Percentiles rank a stretch among this genome's conserved stretches.
These are phyloP conservation scores for Planococcus citri DNA, from an alignment of 1,140 invertebrate species.

Conservation along the genomic window DNA sequence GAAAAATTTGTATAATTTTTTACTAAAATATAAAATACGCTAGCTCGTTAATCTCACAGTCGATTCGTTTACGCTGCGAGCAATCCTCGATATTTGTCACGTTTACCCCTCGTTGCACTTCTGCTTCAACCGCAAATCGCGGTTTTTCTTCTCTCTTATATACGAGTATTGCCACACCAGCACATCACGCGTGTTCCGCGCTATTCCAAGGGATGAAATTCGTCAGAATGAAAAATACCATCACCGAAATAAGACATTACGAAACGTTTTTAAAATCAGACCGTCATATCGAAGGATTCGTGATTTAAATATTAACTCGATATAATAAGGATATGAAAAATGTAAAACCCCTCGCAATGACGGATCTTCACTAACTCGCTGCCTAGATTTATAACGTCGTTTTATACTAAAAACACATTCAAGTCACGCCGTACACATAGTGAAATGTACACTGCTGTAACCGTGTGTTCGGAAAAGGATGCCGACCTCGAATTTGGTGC, in stretches of 20 bases:
- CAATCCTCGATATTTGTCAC: background rate
- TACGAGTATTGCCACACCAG: too few species aligned
- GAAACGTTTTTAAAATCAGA: background rate
- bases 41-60: background rate
- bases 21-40: too few species aligned
- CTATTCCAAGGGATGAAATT: background rate
- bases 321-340: constrained; percentile 20
- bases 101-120: background rate
- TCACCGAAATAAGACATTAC: constrained; percentile 6
- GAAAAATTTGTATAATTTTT: background rate
- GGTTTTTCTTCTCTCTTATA: too few species aligned
- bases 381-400: constrained; percentile 2
- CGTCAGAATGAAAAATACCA: background rate
- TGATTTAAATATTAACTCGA: constrained; percentile 19
- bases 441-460: background rate
- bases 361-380: background rate
- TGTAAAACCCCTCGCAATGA: constrained; percentile 9
- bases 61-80: background rate
- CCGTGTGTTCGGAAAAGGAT: background rate
- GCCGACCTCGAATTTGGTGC: too few species aligned
- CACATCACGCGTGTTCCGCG: too few species aligned
- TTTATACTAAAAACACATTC: background rate
- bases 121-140: too few species aligned
- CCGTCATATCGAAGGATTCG: constrained; percentile 8
- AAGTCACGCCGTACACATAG: constrained; percentile 3